Evolutionary conservation across 2,797 vertebrate species (phyloP).

Genomic region (Mus minutoides): DNA sequence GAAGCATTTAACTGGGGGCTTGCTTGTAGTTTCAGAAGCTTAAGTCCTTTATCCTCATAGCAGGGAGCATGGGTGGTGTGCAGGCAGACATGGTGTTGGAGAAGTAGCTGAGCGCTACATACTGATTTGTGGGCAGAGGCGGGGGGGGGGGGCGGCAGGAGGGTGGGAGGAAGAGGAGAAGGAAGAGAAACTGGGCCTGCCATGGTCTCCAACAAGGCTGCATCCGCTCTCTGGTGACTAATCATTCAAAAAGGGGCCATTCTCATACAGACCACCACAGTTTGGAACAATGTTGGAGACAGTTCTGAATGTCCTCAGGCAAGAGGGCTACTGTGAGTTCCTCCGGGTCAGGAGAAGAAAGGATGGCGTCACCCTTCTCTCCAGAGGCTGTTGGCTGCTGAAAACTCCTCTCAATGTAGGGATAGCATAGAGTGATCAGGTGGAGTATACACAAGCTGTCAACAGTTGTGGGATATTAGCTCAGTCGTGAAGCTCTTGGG

Average conservation of each 20-base stretch:
- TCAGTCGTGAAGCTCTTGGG: background rate
- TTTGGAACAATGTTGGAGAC: constrained; percentile 20
- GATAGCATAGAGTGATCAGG: background rate
- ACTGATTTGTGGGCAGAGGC: background rate
- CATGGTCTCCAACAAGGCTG: background rate
- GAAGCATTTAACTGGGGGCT: background rate
- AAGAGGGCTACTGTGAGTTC: background rate
- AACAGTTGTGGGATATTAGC: background rate
- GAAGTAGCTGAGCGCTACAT: background rate
- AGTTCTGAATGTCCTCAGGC: background rate
- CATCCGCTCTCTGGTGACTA: no score
- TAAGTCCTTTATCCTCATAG: background rate
- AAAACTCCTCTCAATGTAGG: background rate
- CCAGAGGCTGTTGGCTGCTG: background rate
- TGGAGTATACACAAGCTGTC: background rate
- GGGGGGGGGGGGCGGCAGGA: no score
- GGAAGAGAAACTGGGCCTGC: background rate
- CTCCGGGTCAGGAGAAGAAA: background rate
- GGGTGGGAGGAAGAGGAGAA: background rate
- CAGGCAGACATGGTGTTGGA: background rate
- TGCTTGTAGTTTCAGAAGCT: background rate
- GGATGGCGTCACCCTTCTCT: background rate
- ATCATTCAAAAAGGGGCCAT: background rate
- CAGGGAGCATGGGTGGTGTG: background rate
- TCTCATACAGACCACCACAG: no score